These are phyloP conservation scores for Temnothorax rugatulus DNA, from an alignment of 2,888 invertebrate species.

Conservation along the genomic window DNA sequence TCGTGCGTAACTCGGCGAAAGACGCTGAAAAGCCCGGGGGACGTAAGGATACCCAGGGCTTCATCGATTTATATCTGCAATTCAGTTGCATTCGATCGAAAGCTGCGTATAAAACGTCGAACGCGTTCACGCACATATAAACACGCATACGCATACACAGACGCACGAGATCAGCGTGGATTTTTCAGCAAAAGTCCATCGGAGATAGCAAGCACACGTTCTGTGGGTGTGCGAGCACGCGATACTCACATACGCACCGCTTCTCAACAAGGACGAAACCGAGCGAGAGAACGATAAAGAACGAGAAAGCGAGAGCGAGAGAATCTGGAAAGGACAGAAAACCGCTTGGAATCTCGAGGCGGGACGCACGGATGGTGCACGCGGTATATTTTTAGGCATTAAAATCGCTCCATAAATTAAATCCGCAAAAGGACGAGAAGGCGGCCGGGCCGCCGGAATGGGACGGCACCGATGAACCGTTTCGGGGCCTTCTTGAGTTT, in stretches of 20 bases:
- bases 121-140: not conserved
- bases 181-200: conserved; percentile 33
- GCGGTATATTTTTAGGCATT: conserved; percentile 83
- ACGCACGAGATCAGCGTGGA: not conserved
- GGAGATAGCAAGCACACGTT: conserved; percentile 20
- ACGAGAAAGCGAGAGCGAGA: conserved; percentile 31
- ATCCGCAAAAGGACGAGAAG: conserved; percentile 79
- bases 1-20: conserved; percentile 75
- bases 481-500: conserved; percentile 78
- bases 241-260: conserved; percentile 24
- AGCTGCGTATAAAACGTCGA: conserved; percentile 33
- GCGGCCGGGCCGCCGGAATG: conserved; percentile 72
- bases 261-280: conserved; percentile 24
- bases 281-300: conserved; percentile 41
- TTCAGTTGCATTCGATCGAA: conserved; percentile 68
- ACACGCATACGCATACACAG: not conserved
- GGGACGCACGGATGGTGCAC: conserved; percentile 68
- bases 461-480: conserved; percentile 76
- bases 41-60: conserved; percentile 57
- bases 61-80: conserved; percentile 74
- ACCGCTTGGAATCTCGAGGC: conserved; percentile 73
- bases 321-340: conserved; percentile 67
- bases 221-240: conserved; percentile 45
- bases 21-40: conserved; percentile 73
- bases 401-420: conserved; percentile 85